Conservation (phyloP, 2,888 invertebrate species). For the Luperina nickerlii region DNA sequence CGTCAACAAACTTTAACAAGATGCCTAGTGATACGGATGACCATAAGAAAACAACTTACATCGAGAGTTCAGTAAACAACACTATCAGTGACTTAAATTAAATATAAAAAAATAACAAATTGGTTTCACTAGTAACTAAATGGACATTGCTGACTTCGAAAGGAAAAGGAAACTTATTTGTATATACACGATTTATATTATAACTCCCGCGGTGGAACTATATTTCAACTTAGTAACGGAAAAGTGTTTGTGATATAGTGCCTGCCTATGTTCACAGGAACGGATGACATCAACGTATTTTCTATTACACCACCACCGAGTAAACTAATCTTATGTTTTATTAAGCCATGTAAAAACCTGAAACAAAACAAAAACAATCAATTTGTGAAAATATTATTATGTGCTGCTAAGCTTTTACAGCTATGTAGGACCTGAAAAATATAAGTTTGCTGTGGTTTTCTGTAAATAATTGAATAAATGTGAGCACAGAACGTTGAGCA, state of each 20-base stretch:
- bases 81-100: constrained; percentile 37
- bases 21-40: constrained; percentile 62
- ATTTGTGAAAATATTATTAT: background rate
- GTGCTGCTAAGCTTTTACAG: background rate
- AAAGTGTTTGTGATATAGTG: constrained; percentile 66
- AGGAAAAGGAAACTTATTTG: constrained; percentile 66
- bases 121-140: constrained; percentile 71
- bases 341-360: constrained; percentile 56
- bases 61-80: constrained; percentile 49
- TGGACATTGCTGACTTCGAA: constrained; percentile 75
- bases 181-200: constrained; percentile 53
- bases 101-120: constrained; percentile 60
- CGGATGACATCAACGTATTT: constrained; percentile 56
- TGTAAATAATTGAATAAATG: background rate
- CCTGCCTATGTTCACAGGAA: constrained; percentile 61
- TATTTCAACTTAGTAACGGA: constrained; percentile 68
- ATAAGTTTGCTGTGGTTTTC: background rate
- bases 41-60: constrained; percentile 54
- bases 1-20: constrained; percentile 55
- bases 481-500: background rate
- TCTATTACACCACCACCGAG: constrained; percentile 61
- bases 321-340: constrained; percentile 18
- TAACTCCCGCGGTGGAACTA: constrained; percentile 64
- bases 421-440: background rate
- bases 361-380: constrained; percentile 43